A percentile compares a stretch with the other conserved stretches of the same genome.
phyloP scores from a whole-genome alignment of 2,113 vertebrate genomes.

The Sebastes schlegelii region DNA sequence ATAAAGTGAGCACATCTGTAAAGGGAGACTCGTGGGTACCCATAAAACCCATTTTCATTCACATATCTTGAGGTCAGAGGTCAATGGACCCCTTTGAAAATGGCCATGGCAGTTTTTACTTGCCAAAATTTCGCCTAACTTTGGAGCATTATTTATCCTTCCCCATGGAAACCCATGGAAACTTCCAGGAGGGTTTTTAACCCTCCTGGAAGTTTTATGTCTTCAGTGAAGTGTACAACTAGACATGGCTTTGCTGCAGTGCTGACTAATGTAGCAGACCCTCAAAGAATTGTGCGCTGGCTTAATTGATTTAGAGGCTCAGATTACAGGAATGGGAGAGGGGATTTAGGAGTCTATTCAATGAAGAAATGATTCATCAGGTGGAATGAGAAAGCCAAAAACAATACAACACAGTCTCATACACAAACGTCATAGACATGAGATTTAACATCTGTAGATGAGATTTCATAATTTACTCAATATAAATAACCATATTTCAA shows the following conservation, averaged over 20 bases:
- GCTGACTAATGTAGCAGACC: constrained; percentile 39
- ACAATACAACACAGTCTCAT: not conserved
- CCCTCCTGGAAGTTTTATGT: not conserved
- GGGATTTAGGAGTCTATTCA: constrained; percentile 26
- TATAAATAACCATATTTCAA: no score
- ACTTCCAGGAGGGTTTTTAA: no score
- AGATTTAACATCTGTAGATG: not conserved
- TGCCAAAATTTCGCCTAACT: no score
- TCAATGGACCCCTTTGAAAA: no score
- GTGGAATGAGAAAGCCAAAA: constrained; percentile 23
- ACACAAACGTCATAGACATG: not conserved
- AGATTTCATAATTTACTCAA: not conserved
- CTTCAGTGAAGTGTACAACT: not conserved
- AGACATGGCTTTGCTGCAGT: not conserved
- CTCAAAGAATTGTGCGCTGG: not conserved
- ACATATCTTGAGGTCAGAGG: no score
- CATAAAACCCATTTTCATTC: no score
- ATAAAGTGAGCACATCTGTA: no score
- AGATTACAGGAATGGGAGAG: constrained; percentile 22
- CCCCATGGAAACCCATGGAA: no score
- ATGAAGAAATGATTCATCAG: constrained; percentile 43
- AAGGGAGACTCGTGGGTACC: no score
- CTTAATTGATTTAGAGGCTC: constrained; percentile 44
- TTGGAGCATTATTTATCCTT: no score
- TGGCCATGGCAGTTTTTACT: no score